phyloP scores from a whole-genome alignment of 2,888 invertebrate genomes.

The Xestia xanthographa region DNA sequence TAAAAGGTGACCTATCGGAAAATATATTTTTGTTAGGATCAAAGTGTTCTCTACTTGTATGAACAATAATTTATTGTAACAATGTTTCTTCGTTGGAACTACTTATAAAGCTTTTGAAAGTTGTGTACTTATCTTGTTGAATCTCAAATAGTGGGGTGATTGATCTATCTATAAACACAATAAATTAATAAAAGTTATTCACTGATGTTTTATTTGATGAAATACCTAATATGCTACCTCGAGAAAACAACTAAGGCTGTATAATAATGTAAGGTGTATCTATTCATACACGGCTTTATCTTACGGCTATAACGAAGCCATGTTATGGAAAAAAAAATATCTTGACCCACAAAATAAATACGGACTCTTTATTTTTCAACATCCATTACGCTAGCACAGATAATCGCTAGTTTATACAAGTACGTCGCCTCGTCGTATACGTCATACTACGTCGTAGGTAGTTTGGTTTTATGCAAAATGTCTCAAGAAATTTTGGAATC shows the following conservation, averaged over 20 bases:
- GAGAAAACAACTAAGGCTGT: neutral
- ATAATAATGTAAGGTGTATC: neutral
- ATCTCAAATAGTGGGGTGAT: slow-evolving; percentile 81
- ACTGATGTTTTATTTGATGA: slow-evolving; percentile 70
- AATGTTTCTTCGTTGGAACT: slow-evolving; percentile 52
- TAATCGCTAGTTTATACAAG: no score
- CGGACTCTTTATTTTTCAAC: no score
- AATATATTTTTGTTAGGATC: slow-evolving; percentile 87
- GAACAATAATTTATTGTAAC: slow-evolving; percentile 58
- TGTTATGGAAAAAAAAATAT: no score
- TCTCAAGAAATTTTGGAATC: no score
- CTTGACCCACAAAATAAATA: no score
- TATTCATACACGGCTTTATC: no score
- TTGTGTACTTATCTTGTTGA: slow-evolving; percentile 83
- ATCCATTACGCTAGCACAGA: no score
- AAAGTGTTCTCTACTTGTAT: slow-evolving; percentile 70
- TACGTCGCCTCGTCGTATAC: no score
- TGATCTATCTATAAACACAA: slow-evolving; percentile 80
- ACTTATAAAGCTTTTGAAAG: slow-evolving; percentile 76
- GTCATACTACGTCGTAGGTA: no score
- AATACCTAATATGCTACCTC: neutral
- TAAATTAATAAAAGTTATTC: slow-evolving; percentile 76
- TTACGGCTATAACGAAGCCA: no score
- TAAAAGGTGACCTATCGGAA: slow-evolving; percentile 59
- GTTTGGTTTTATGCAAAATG: no score